Conservation (phyloP, 2,888 invertebrate genomes). For the Dichetophora obliterata region DNA sequence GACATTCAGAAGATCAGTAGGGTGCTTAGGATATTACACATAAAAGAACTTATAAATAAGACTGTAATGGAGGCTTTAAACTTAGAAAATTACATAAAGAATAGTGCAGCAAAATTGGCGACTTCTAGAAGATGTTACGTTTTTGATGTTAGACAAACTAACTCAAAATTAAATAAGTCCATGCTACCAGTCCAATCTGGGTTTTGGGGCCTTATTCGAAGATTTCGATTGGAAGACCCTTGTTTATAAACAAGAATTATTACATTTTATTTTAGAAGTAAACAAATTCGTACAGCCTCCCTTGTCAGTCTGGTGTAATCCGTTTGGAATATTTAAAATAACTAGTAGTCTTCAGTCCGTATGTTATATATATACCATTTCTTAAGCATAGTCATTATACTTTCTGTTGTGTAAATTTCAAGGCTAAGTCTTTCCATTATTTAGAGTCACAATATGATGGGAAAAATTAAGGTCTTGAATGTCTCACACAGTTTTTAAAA, state of each 20-base stretch:
- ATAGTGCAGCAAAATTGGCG: no score
- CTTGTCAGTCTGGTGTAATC: background rate
- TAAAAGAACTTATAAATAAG: no score
- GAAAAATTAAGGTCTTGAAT: background rate
- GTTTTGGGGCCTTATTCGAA: background rate
- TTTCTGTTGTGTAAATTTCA: background rate
- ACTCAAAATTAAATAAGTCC: background rate
- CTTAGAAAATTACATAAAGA: no score
- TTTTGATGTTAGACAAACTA: no score
- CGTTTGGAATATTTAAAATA: background rate
- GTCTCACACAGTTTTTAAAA: background rate
- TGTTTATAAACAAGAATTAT: background rate
- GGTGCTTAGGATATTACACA: no score
- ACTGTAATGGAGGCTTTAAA: no score
- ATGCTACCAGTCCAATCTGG: background rate
- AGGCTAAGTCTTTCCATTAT: background rate
- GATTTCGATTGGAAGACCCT: background rate
- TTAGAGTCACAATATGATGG: background rate
- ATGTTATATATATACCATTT: background rate
- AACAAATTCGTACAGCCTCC: background rate
- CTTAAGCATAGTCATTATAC: background rate
- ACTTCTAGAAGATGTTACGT: no score
- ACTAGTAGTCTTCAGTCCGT: background rate
- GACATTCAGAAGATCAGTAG: no score
- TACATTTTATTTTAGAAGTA: background rate